Evolutionary conservation across 2,113 vertebrate genomes (phyloP).

Genomic region (Willisornis vidua): DNA sequence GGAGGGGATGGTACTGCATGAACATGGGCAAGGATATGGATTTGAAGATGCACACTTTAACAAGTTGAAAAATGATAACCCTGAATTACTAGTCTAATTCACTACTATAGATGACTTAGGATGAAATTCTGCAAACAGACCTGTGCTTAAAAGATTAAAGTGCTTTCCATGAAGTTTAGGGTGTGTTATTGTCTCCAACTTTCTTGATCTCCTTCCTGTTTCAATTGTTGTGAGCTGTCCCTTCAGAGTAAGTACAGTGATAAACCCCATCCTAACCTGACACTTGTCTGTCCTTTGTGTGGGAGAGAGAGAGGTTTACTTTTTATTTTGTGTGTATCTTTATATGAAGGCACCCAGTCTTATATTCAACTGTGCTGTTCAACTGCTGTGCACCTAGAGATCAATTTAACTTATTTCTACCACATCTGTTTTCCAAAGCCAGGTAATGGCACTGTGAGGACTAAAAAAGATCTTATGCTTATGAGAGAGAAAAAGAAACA

Average conservation of each 20-base stretch:
- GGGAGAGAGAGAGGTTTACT: background rate
- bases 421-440: constrained; percentile 26
- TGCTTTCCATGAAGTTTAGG: background rate
- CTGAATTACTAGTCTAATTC: background rate
- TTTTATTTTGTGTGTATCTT: background rate
- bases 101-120: background rate
- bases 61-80: accelerated
- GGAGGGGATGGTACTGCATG: background rate
- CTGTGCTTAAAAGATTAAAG: background rate
- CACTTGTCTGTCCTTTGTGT: background rate
- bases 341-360: background rate
- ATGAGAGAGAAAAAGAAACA: constrained; percentile 82
- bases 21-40: background rate
- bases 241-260: background rate
- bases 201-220: background rate
- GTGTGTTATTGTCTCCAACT: background rate
- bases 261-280: background rate
- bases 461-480: constrained; percentile 72
- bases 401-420: background rate
- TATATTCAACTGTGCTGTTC: background rate
- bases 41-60: background rate
- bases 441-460: constrained; percentile 45
- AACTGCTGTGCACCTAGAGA: background rate
- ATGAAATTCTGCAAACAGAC: background rate
- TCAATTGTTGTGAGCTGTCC: background rate